Percentiles rank a stretch among this genome's conserved stretches.
Evolutionary conservation across 2,888 invertebrate genomes (phyloP).

Genomic region (Uloborus plumipes): DNA sequence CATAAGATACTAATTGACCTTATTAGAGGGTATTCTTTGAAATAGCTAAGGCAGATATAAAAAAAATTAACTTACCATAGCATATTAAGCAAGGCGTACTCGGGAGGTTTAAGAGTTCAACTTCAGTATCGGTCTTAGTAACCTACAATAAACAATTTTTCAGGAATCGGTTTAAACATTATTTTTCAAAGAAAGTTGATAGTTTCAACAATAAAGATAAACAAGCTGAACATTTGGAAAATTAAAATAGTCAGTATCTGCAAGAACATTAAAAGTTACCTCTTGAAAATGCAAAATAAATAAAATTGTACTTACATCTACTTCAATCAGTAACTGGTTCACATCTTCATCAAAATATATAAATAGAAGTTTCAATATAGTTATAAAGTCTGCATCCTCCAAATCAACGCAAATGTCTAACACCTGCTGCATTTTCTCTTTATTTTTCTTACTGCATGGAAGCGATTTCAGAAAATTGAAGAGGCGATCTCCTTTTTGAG

Average conservation of each 20-base stretch:
- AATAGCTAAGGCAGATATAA: too few species aligned
- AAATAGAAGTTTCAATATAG: background rate
- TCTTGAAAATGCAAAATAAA: too few species aligned
- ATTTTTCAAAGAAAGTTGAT: too few species aligned
- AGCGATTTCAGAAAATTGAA: background rate
- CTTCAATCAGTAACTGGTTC: background rate
- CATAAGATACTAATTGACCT: too few species aligned
- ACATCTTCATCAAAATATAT: slow-evolving; percentile 4
- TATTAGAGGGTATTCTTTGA: too few species aligned
- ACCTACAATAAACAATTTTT: background rate
- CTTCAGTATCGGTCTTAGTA: background rate
- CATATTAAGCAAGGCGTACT: background rate
- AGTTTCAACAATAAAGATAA: too few species aligned
- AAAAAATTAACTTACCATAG: background rate
- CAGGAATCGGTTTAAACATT: background rate
- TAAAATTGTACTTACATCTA: slow-evolving; percentile 2
- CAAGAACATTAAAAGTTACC: too few species aligned
- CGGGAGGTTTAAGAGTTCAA: background rate
- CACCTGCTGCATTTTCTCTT: background rate
- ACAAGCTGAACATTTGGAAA: too few species aligned
- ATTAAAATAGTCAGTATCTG: too few species aligned
- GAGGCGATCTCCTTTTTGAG: background rate
- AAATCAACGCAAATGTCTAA: background rate
- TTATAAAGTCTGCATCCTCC: background rate
- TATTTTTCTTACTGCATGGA: background rate